Evolutionary conservation across 2,113 vertebrate species (phyloP).

Genomic region (Crotalus tigris): DNA sequence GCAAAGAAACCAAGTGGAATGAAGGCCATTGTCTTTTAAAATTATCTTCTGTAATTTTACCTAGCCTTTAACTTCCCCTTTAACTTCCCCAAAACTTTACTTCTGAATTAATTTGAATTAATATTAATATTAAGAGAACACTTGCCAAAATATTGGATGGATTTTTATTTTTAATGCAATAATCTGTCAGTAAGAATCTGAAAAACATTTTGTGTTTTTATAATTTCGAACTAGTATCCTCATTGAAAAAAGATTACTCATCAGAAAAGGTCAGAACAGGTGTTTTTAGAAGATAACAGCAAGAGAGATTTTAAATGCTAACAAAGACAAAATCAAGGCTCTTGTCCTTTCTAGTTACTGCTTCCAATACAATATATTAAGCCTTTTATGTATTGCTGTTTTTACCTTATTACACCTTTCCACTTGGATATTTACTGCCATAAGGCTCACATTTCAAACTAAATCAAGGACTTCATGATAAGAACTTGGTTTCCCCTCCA

Average conservation of each 20-base stretch:
- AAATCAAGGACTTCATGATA: slow-evolving; percentile 17
- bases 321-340: slow-evolving; percentile 8
- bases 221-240: neutral
- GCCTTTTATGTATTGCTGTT: neutral
- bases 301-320: slow-evolving; percentile 27
- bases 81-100: neutral
- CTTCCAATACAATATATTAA: slow-evolving; percentile 20
- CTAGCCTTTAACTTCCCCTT: neutral
- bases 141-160: neutral
- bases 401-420: neutral
- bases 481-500: neutral
- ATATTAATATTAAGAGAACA: neutral
- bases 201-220: neutral
- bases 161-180: neutral
- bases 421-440: slow-evolving; percentile 14
- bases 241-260: neutral
- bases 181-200: neutral
- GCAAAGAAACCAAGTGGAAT: neutral
- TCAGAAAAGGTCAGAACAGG: slow-evolving; percentile 25
- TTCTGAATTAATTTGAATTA: neutral
- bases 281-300: slow-evolving; percentile 18
- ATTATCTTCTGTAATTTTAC: neutral
- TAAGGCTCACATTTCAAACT: slow-evolving; percentile 16
- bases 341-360: slow-evolving; percentile 27
- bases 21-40: neutral